These are phyloP conservation scores for Tenthredo amoena DNA, from an alignment of 2,888 invertebrate genomes.

Conservation along the genomic window DNA sequence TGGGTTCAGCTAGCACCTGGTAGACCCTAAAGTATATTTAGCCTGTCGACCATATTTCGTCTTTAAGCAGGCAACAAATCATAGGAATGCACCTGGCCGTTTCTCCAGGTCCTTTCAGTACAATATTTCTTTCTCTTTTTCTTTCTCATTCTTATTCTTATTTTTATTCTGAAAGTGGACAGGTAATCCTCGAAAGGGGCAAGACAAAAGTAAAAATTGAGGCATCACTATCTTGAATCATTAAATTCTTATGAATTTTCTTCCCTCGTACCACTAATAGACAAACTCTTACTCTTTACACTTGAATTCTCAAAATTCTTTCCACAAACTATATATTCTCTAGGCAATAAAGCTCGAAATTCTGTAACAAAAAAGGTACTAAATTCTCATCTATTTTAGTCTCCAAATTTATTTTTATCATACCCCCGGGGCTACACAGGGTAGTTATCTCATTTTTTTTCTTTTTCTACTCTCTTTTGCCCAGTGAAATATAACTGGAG, in stretches of 20 bases:
- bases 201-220: not conserved
- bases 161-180: not conserved
- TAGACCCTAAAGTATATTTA: conserved; percentile 29
- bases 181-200: not conserved
- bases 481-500: not conserved
- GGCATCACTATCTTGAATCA: not conserved
- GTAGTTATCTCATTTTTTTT: not conserved
- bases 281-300: not conserved
- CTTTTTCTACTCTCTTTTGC: not conserved
- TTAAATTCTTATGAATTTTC: not conserved
- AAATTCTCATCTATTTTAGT: conserved; percentile 13
- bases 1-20: conserved; percentile 5
- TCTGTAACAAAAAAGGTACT: not conserved
- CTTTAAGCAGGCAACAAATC: conserved; percentile 36
- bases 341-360: not conserved
- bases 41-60: conserved; percentile 9
- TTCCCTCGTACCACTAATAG: not conserved
- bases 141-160: not conserved
- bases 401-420: conserved; percentile 16
- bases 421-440: not conserved
- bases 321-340: not conserved
- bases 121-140: not conserved
- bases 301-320: not conserved
- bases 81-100: conserved; percentile 29
- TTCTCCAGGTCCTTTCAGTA: not conserved